phyloP scores from a whole-genome alignment of 64 coral and sea anemone genomes.

The Pachyseris speciosa region DNA sequence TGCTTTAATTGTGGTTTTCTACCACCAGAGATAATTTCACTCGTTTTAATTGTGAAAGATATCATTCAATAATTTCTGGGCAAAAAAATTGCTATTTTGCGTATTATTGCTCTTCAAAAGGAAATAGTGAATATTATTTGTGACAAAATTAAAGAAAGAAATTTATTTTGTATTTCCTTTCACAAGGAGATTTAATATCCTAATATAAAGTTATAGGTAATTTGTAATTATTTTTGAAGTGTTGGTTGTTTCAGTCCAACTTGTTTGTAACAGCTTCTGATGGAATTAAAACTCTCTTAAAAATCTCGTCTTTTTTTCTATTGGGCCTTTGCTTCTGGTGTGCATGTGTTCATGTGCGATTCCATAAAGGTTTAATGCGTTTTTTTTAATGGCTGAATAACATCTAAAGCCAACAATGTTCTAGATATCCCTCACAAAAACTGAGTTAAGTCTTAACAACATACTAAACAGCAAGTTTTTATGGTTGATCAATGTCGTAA shows the following conservation, averaged over 20 bases:
- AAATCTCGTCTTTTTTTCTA: slow-evolving; percentile 11
- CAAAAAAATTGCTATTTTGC: not conserved
- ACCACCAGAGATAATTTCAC: not conserved
- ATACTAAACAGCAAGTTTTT: too few relatives aligned
- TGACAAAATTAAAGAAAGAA: not conserved
- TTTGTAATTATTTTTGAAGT: slow-evolving; percentile 18
- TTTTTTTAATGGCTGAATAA: not conserved
- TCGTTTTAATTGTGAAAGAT: not conserved
- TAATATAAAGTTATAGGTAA: not conserved
- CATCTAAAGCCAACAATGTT: not conserved
- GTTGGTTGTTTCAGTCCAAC: not conserved
- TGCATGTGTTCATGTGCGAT: not conserved
- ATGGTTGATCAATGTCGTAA: not conserved
- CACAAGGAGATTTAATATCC: not conserved
- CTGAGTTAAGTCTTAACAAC: too few relatives aligned
- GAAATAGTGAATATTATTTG: not conserved
- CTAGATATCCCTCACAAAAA: not conserved
- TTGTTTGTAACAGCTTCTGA: slow-evolving; percentile 16
- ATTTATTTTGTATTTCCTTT: not conserved
- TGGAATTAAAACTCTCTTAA: slow-evolving; percentile 37
- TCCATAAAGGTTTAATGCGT: too few relatives aligned
- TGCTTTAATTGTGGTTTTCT: not conserved
- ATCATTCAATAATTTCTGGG: not conserved
- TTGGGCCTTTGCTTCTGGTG: not conserved
- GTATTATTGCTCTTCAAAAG: not conserved